Conservation (phyloP, 2,888 invertebrate species). For the Hyles lineata region DNA sequence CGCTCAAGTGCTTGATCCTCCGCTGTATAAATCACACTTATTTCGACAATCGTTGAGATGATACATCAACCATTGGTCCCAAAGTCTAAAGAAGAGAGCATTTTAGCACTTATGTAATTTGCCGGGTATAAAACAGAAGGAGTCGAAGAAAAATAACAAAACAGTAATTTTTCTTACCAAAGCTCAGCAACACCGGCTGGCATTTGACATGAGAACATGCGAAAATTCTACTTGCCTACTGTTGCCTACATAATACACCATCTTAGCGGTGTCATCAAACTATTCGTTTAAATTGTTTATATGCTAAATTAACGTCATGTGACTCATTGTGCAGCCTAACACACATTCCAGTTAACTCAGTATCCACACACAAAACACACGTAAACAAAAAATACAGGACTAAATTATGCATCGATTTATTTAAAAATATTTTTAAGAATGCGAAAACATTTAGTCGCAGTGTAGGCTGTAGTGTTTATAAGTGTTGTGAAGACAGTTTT, state of each 20-base stretch:
- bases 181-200: background rate
- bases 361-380: background rate
- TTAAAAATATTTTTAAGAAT: background rate
- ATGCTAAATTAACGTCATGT: slow-evolving; percentile 59
- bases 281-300: slow-evolving; percentile 54
- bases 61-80: no score
- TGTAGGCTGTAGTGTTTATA: background rate
- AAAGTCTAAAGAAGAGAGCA: no score
- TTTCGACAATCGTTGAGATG: no score
- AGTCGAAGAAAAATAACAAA: no score
- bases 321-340: slow-evolving; percentile 53
- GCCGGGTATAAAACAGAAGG: no score
- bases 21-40: no score
- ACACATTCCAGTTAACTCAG: slow-evolving; percentile 32
- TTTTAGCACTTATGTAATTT: no score
- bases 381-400: slow-evolving; percentile 30
- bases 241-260: slow-evolving; percentile 1
- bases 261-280: slow-evolving; percentile 37
- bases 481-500: background rate
- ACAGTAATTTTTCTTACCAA: background rate
- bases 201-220: slow-evolving; percentile 3
- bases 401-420: slow-evolving; percentile 8
- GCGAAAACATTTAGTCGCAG: background rate
- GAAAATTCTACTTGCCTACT: slow-evolving; percentile 4
- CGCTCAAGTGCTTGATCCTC: no score